Percentiles rank a stretch among this genome's conserved stretches.
These are phyloP conservation scores for Caradrina kadenii DNA, from an alignment of 2,888 invertebrate species.

Conservation along the genomic window DNA sequence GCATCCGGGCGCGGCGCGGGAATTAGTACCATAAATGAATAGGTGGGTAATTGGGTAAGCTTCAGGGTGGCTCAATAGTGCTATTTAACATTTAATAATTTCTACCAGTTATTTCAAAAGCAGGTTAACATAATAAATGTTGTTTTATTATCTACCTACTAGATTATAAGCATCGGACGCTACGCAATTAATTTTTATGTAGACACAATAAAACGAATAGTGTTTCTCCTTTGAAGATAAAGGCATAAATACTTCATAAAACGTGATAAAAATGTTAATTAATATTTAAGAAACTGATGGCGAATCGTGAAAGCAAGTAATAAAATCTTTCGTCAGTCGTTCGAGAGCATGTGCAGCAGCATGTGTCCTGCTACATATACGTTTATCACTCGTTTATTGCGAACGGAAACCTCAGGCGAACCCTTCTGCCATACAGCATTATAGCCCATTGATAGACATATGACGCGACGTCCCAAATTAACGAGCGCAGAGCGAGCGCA, in stretches of 20 bases:
- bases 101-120: conserved; percentile 34
- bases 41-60: conserved; percentile 3
- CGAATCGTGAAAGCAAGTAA: conserved; percentile 73
- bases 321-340: conserved; percentile 82
- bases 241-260: conserved; percentile 61
- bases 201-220: conserved; percentile 49
- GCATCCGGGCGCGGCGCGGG: background rate
- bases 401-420: conserved; percentile 82
- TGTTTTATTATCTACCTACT: conserved; percentile 43
- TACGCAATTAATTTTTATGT: conserved; percentile 53
- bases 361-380: conserved; percentile 69
- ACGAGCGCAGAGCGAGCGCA: conserved; percentile 63
- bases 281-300: conserved; percentile 66
- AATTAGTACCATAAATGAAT: background rate
- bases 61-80: conserved; percentile 17
- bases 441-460: conserved; percentile 83
- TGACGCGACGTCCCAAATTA: conserved; percentile 78
- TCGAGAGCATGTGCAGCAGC: conserved; percentile 72
- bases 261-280: conserved; percentile 60
- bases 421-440: conserved; percentile 73
- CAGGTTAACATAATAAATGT: conserved; percentile 31
- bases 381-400: conserved; percentile 83
- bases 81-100: conserved; percentile 28
- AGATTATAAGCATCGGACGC: conserved; percentile 30
- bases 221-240: conserved; percentile 54